Evolutionary conservation across 2,113 vertebrate genomes (phyloP).

Genomic region (Mionectes macconnelli): DNA sequence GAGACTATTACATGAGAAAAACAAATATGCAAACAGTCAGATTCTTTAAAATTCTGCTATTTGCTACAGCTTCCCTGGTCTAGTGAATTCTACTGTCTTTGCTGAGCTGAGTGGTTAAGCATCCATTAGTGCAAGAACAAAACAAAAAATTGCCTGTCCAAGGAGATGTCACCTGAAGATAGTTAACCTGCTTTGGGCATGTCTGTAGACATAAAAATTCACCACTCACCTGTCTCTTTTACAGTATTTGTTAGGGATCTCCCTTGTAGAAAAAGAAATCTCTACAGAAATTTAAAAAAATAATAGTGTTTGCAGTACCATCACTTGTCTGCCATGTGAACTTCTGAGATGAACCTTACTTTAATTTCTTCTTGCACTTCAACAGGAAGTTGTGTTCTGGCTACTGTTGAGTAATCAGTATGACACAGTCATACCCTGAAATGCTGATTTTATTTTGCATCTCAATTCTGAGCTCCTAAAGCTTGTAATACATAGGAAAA

Average conservation of each 20-base stretch:
- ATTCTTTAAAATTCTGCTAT: neutral
- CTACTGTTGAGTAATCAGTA: neutral
- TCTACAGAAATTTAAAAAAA: neutral
- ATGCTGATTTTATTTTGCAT: neutral
- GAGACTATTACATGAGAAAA: neutral
- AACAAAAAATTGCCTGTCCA: neutral
- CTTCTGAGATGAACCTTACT: neutral
- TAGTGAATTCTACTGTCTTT: neutral
- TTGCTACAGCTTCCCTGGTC: neutral
- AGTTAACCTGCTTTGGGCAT: neutral
- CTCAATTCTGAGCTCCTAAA: neutral
- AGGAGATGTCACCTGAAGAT: neutral
- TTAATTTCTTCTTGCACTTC: neutral
- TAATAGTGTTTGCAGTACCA: neutral
- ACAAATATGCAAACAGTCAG: neutral
- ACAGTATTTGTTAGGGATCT: neutral
- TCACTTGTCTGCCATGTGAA: neutral
- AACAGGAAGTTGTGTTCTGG: neutral
- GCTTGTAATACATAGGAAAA: neutral
- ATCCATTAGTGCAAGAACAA: neutral
- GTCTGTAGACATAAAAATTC: neutral
- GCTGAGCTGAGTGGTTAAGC: neutral
- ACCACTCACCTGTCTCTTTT: neutral
- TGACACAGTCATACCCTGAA: neutral
- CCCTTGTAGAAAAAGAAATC: neutral